A percentile compares a stretch with the other conserved stretches of the same genome.
Conservation (phyloP, 2,113 vertebrate genomes). For the Garra rufa region DNA sequence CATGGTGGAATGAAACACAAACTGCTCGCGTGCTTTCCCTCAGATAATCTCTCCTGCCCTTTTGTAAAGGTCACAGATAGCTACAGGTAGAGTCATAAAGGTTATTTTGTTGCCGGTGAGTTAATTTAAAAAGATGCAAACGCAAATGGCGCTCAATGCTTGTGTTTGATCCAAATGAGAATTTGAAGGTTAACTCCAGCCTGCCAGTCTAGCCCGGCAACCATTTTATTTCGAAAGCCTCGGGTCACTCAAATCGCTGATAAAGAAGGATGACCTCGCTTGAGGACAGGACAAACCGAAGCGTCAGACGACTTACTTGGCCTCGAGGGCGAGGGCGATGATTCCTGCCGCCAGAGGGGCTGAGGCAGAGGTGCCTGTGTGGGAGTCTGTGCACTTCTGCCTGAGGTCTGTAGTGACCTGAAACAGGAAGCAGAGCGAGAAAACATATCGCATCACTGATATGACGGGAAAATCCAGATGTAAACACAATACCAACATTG, state of each 20-base stretch:
- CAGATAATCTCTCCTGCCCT: background rate
- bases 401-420: constrained; percentile 96
- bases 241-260: background rate
- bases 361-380: constrained; percentile 95
- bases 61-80: constrained; percentile 23
- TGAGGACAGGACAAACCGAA: background rate
- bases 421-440: background rate
- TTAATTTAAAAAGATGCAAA: background rate
- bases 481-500: background rate
- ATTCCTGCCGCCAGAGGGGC: constrained; percentile 95
- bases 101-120: background rate
- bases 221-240: background rate
- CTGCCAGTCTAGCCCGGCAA: background rate
- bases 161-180: background rate
- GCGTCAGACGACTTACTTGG: constrained; percentile 83
- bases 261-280: background rate
- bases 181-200: constrained; percentile 21
- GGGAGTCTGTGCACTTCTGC: constrained; percentile 94
- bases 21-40: background rate
- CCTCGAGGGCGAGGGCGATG: constrained; percentile 95
- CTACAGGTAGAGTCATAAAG: constrained; percentile 19
- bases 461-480: background rate
- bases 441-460: background rate
- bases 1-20: background rate
- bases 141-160: background rate